Evolutionary conservation across 2,888 invertebrate species (phyloP), one percentile per base, ranked within the genome.

Genomic region (Morpho achilles): DNA sequence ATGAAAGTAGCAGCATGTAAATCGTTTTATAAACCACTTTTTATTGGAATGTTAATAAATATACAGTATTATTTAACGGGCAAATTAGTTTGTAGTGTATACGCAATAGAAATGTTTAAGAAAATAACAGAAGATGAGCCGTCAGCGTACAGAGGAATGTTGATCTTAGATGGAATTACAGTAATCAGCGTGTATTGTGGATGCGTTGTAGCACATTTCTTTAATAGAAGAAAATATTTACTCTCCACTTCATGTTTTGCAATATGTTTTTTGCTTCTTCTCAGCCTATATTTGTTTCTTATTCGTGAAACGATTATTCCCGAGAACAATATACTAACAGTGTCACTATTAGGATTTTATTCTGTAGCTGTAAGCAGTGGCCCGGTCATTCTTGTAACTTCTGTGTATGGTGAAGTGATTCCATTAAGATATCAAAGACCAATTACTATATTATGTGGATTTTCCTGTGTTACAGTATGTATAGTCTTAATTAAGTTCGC

Each of bases 141-240:
- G 1, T 57, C 66, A 0, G 72, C 74, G 2, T 71, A 74, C 48
- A 45, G 47, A 39, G 75, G 71, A 4, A 75, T 77, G 73, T 53
- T 76, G 0, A 67, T 72, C 23, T 59, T 77, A 42, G 77, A 76
- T 47, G 73, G 71, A 2, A 61, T 76, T 0, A 74, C 73, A 0
- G 66, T 77, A 1, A 61, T 77, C 1, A 78, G 80, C 7, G 76
- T 79, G 73, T 81, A 80, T 67, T 48, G 75, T 16, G 82, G 80
- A 16, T 77, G 81, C 67, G 64, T 70, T 50, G 58, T 80, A 45
- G 69, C 77, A 9, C 80, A 73, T 61, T 66, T 76, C 62, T 46
- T 80, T 7, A 77, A 72, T 56, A 71, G 82, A 63, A 52, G 67
- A 53, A 62, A 60, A 7, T 58, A 74, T 43, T 59, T 75, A 49